Evolutionary conservation across 2,113 vertebrate genomes (phyloP), one percentile per base, ranked within the genome.

Genomic region (Symphodus melops): DNA sequence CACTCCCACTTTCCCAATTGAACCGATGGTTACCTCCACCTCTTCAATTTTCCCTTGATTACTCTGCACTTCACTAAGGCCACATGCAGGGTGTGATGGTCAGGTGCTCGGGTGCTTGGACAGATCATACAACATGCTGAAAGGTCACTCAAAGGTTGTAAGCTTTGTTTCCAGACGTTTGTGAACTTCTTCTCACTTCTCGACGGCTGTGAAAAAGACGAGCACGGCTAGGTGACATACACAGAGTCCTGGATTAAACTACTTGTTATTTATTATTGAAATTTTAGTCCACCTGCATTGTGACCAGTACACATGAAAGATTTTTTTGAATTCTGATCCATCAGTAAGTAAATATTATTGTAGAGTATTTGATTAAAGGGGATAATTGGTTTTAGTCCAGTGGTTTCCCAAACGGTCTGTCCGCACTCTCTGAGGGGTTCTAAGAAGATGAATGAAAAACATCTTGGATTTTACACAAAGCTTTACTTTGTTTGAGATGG

Each of bases 71-170:
- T 81, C 79, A 62, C 12, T 25, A 57, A 64, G 72, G 81, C 70
- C 81, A 69, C 80, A 78, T 25, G 25, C 76, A 73, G 72, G 78
- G 69, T 53, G 49, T 66, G 74, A 78, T 68, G 68, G 82, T 62
- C 36, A 44, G 28, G 75, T 59, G 69, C 28, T 25, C 20, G 37
- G 51, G 44, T 58, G 75, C 69, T 75, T 42, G 21, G 62, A 75
- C 60, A 84, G 78, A 79, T 75, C 84, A 84, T 81, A 77, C 64
- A 10, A 72, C 44, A 70, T 55, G 60, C 68, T 58, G 78, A 69
- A 74, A 86, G 89, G 86, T 84, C 83, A 84, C 62, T 78, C 49
- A 77, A 78, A 85, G 81, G 71, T 81, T 86, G 83, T 41, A 57
- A 83, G 85, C 68, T 86, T 66, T 82, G 72, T 68, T 49, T 71